Percentiles rank a stretch among this genome's conserved stretches.
These are phyloP conservation scores for Diacarnus erythraeanus DNA, from an alignment of 37 sponge, comb jelly and placozoan genomes.

Conservation along the genomic window DNA sequence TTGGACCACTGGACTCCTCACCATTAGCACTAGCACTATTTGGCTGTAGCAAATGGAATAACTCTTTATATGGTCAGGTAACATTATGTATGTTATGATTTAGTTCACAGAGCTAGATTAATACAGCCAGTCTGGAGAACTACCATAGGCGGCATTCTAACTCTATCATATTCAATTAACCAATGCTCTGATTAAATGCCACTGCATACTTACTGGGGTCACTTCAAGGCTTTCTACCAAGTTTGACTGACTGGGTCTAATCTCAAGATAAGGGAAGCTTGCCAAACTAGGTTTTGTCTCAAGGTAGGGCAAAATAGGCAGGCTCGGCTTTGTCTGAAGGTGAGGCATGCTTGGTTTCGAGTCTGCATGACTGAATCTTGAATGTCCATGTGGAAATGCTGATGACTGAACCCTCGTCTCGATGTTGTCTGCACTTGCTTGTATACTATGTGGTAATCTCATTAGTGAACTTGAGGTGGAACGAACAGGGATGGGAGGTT, in stretches of 20 bases:
- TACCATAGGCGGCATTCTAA: not conserved
- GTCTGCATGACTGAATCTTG: not conserved
- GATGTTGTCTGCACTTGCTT: not conserved
- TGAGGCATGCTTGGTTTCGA: not conserved
- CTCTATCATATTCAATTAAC: not conserved
- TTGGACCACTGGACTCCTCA: not conserved
- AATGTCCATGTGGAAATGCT: no score
- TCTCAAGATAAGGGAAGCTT: not conserved
- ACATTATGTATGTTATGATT: not conserved
- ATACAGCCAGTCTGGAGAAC: not conserved
- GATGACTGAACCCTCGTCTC: not conserved
- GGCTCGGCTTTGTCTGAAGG: not conserved
- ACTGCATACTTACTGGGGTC: slow-evolving; percentile 14
- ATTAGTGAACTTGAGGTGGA: not conserved
- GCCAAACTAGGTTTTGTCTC: not conserved
- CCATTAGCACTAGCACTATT: not conserved
- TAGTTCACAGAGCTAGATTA: not conserved
- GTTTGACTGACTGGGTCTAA: slow-evolving; percentile 6
- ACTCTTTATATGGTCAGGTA: no score
- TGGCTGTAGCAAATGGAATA: no score
- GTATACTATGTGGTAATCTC: not conserved
- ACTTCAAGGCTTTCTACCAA: not conserved
- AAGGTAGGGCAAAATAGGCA: slow-evolving; percentile 1
- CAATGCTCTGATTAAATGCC: no score
- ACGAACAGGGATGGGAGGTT: not conserved